These are phyloP conservation scores for Sardina pilchardus DNA, from an alignment of 2,113 vertebrate genomes.

Conservation along the genomic window DNA sequence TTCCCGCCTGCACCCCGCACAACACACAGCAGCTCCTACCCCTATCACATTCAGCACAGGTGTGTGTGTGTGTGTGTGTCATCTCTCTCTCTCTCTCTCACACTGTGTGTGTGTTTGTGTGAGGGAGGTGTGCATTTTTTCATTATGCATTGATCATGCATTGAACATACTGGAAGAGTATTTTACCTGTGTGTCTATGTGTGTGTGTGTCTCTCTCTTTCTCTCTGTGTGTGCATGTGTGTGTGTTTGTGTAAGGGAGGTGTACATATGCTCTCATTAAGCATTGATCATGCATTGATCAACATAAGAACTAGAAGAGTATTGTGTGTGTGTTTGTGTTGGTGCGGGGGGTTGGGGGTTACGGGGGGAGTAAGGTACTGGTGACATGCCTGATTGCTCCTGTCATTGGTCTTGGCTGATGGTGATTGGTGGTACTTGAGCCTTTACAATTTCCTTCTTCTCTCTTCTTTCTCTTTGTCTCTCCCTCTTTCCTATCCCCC, in stretches of 20 bases:
- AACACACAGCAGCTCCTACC: not conserved
- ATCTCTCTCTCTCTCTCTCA: too few relatives aligned
- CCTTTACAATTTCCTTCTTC: not conserved
- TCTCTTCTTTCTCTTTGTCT: too few relatives aligned
- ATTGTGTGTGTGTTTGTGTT: not conserved
- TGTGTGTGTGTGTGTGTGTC: slow-evolving; percentile 3
- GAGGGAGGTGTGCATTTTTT: not conserved
- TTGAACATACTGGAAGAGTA: too few relatives aligned
- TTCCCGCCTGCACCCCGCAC: not conserved
- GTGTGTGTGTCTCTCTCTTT: too few relatives aligned
- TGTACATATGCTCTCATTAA: too few relatives aligned
- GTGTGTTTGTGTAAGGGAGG: too few relatives aligned
- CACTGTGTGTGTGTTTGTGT: slow-evolving; percentile 10
- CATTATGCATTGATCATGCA: not conserved
- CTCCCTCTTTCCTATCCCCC: slow-evolving; percentile 6
- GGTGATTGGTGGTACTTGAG: not conserved
- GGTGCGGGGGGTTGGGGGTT: not conserved
- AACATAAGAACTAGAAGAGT: too few relatives aligned
- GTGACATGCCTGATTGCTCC: too few relatives aligned
- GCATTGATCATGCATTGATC: too few relatives aligned
- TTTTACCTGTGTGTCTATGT: not conserved
- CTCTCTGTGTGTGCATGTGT: not conserved
- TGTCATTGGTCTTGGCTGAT: not conserved
- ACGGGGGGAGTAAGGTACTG: too few relatives aligned
- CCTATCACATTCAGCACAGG: not conserved